Evolutionary conservation across 92 coral and sea anemone genomes (phyloP), one percentile per base, ranked within the genome.

Genomic region (Siderastrea radians): DNA sequence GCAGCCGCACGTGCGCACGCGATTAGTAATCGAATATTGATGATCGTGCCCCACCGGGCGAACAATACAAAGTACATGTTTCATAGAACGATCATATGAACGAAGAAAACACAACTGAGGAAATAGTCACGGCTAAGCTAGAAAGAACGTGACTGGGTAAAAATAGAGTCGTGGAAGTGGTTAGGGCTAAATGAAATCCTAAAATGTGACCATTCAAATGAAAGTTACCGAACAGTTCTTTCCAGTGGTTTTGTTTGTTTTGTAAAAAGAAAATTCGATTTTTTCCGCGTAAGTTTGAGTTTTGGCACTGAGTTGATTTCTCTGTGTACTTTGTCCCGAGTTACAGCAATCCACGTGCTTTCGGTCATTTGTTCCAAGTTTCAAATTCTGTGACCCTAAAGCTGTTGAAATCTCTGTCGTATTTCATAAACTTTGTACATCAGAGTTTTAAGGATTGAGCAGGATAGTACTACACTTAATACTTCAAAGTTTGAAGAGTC

Each of bases 21-120:
- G 51, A 44, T 72, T 2, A 19, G 82, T 48, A 5, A 61, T n/a
- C 71, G 58, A 77, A 61, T 77, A 77, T 77, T 61, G 44, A 60
- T 15, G 12, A 17, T 0, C 54, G 68, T 77, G 81, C 11, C 53
- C 47, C 6, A 38, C 68, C 13, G 81, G 49, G 62, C 26, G 10
- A 15, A 51, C 17, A 53, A 57, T 13, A 38, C 10, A 72, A 8
- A 6, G 8, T 74, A 26, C 57, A 53, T 61, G 26, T 4, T 45
- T 46, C 15, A 5, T 44, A 16, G 61, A 45, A 15, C 55, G 44
- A 59, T 46, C 5, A 26, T 17, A 19, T 67, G 0, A 52, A 6
- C 8, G 8, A 0, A 53, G 10, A 10, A 53, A 10, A 6, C 6
- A 53, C 57, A 53, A 6, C 6, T 53, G 57, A 53, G 6, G 57